Evolutionary conservation across 2,888 invertebrate genomes (phyloP).

Genomic region (Spilosoma lubricipeda): DNA sequence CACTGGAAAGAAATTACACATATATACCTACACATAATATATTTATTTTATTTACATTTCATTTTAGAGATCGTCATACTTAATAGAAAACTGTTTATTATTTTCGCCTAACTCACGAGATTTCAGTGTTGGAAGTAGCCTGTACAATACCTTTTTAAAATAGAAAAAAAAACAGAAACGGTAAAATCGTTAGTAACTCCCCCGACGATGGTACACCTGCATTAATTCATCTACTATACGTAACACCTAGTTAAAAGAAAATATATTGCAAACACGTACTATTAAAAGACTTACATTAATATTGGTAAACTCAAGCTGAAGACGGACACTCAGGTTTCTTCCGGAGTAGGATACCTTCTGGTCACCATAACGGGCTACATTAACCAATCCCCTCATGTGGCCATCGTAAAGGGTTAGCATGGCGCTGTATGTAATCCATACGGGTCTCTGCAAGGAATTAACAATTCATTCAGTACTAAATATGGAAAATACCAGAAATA

Average conservation of each 20-base stretch:
- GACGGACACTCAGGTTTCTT: slow-evolving; percentile 78
- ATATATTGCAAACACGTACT: not conserved
- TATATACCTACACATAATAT: too few species aligned
- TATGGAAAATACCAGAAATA: not conserved
- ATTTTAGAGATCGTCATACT: too few species aligned
- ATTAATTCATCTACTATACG: not conserved
- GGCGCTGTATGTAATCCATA: slow-evolving; percentile 83
- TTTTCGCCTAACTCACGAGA: too few species aligned
- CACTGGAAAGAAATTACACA: slow-evolving; percentile 64
- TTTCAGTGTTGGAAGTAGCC: too few species aligned
- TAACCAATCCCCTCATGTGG: slow-evolving; percentile 78
- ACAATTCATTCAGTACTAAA: not conserved
- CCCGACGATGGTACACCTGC: too few species aligned
- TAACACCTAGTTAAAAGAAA: not conserved
- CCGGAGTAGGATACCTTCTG: slow-evolving; percentile 78
- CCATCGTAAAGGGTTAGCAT: slow-evolving; percentile 81
- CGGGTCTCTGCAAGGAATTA: slow-evolving; percentile 65
- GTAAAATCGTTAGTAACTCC: too few species aligned
- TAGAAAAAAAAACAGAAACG: too few species aligned
- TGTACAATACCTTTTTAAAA: too few species aligned
- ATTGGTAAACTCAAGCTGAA: slow-evolving; percentile 72
- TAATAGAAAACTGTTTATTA: too few species aligned
- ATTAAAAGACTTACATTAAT: slow-evolving; percentile 56
- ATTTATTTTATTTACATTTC: too few species aligned
- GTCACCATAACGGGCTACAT: slow-evolving; percentile 79